These are phyloP conservation scores for Lagopus leucura DNA, from an alignment of 2,113 vertebrate genomes.

Conservation along the genomic window DNA sequence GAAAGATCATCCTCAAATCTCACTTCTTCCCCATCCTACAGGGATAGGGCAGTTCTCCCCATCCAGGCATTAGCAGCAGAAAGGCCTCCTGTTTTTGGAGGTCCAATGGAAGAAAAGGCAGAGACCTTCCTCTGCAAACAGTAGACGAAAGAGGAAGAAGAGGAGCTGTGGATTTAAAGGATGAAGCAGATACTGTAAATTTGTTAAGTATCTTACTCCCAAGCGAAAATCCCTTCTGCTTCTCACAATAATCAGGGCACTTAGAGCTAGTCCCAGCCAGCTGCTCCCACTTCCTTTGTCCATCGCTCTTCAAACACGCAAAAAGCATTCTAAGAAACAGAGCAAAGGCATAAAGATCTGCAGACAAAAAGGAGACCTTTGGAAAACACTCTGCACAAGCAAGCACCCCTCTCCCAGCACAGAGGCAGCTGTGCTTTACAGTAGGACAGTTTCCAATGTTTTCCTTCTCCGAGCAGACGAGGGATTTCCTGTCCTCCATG, in stretches of 20 bases:
- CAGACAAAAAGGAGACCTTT: conserved; percentile 27
- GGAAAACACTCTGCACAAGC: not conserved
- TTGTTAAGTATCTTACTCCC: not conserved
- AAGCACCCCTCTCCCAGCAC: conserved; percentile 16
- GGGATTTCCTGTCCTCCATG: conserved; percentile 75
- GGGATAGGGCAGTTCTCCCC: not conserved
- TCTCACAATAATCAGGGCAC: conserved; percentile 20
- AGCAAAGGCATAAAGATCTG: not conserved
- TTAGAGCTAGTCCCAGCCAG: conserved; percentile 31
- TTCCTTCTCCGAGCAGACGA: conserved; percentile 38
- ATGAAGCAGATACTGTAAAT: not conserved
- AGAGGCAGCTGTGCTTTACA: conserved; percentile 48
- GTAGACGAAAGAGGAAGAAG: not conserved
- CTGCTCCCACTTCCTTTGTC: not conserved
- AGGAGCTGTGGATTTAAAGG: not conserved
- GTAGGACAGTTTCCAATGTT: conserved; percentile 57
- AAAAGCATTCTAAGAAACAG: not conserved
- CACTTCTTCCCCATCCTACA: not conserved
- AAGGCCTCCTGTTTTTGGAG: not conserved
- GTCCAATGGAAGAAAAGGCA: not conserved
- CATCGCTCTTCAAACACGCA: not conserved
- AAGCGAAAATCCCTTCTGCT: not conserved
- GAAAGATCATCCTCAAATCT: not conserved
- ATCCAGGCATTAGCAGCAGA: not conserved
- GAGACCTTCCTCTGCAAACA: not conserved